Evolutionary conservation across 1,140 invertebrate species (phyloP), one percentile per base, ranked within the genome.

Genomic region (Bombus picipes): DNA sequence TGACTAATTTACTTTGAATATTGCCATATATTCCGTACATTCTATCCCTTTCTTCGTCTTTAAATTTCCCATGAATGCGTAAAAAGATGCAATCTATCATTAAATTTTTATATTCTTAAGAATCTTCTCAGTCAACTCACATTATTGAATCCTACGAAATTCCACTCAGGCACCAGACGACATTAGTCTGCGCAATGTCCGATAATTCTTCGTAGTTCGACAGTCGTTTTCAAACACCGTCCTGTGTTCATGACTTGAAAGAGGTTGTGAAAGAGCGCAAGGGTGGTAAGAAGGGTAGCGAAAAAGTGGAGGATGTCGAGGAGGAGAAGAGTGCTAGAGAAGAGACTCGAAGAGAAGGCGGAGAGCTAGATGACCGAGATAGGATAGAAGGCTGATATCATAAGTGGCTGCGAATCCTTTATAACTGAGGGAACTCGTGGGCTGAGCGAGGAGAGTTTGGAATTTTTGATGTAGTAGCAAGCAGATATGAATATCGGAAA

Each of bases 401-500:
- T 94, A 94, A 94, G 94, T 94, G 94, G 93, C 92, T 92, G 92
- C 91, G 92, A 94, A 94, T 94, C 92, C 92, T 94, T 94, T 94
- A 94, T 94, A 93, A 91, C 91, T 90, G 86, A 87, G 92, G 91
- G 90, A 87, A 91, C 83, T 90, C 84, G 85, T 65, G 73, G 74
- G 83, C 80, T 79, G 90, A 89, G 82, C 76, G 87, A 88, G 87
- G 92, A 92, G 91, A 93, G 94, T 84, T 92, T 93, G 93, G 93
- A 94, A 94, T 94, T 94, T 94, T 94, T 93, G 91, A 94, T 94
- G 94, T 92, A 94, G 92, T 93, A 93, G 91, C 91, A 92, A 91
- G 87, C 92, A 91, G 93, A 94, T 94, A 94, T 94, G 93, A 94
- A 94, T 94, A 94, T 94, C 93, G 92, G 92, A 94, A 94, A 94